Conservation (phyloP, 2,888 invertebrate genomes). For the Pseudolycoriella hygida region DNA sequence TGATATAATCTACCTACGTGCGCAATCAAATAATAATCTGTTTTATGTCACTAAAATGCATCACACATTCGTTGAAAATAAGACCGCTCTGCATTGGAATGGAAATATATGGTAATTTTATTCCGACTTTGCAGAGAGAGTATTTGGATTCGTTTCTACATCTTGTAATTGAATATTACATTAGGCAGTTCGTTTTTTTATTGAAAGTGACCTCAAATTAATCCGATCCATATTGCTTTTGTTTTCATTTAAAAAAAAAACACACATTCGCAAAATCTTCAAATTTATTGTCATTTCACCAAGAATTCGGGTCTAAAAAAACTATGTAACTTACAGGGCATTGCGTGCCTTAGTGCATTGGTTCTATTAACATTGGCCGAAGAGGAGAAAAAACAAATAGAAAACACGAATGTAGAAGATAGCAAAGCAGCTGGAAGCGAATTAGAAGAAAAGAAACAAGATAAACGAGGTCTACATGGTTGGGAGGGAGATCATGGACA, state of each 20-base stretch:
- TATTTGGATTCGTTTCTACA: no score
- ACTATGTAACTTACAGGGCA: slow-evolving; percentile 17
- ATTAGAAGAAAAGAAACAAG: slow-evolving; percentile 46
- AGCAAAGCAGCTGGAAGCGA: slow-evolving; percentile 20
- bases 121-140: no score
- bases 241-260: not conserved
- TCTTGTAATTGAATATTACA: no score
- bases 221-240: no score
- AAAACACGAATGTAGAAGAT: slow-evolving; percentile 31
- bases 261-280: not conserved
- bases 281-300: not conserved
- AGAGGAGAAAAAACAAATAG: slow-evolving; percentile 39
- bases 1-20: no score
- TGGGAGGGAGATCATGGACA: slow-evolving; percentile 15
- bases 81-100: no score
- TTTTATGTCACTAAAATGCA: no score
- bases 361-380: slow-evolving; percentile 40
- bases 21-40: no score
- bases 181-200: no score
- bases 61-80: no score
- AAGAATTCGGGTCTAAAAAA: not conserved
- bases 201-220: no score
- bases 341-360: slow-evolving; percentile 32
- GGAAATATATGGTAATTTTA: no score
- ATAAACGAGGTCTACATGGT: slow-evolving; percentile 51